phyloP scores from a whole-genome alignment of 2,113 vertebrate species.

The Cygnus buccinator region DNA sequence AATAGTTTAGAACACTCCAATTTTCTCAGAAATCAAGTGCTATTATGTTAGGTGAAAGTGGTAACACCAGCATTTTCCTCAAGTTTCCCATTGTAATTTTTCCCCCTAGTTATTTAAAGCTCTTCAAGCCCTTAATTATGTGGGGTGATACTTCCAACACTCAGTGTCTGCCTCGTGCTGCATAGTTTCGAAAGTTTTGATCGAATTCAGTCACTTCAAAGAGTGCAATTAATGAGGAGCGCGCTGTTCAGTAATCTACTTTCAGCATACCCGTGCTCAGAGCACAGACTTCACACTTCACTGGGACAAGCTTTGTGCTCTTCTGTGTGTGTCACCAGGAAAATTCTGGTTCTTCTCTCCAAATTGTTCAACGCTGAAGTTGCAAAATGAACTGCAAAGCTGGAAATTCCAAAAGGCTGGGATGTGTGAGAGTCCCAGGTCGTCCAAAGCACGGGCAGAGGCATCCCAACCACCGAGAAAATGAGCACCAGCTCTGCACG shows the following conservation, averaged over 20 bases:
- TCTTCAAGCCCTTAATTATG: neutral
- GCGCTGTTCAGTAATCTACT: accelerated
- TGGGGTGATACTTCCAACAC: neutral
- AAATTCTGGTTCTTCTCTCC: neutral
- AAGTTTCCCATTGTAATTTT: neutral
- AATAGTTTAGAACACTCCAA: neutral
- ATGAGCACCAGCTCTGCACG: neutral
- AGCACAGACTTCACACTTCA: neutral
- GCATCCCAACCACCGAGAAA: too few relatives aligned
- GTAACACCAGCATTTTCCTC: neutral
- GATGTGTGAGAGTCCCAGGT: neutral
- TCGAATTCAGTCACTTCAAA: neutral
- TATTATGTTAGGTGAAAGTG: neutral
- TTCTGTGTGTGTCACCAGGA: accelerated
- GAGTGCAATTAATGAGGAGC: neutral
- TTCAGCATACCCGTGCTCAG: accelerated
- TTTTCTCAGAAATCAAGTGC: neutral
- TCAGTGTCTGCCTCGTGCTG: neutral
- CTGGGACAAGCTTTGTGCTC: accelerated
- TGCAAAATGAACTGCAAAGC: neutral
- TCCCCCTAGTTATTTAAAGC: neutral
- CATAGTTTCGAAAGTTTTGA: neutral
- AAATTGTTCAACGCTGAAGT: neutral
- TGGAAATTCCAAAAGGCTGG: neutral
- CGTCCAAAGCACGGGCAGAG: neutral